Evolutionary conservation across 2,888 invertebrate genomes (phyloP), one percentile per base, ranked within the genome.

Genomic region (Tineola bisselliella): DNA sequence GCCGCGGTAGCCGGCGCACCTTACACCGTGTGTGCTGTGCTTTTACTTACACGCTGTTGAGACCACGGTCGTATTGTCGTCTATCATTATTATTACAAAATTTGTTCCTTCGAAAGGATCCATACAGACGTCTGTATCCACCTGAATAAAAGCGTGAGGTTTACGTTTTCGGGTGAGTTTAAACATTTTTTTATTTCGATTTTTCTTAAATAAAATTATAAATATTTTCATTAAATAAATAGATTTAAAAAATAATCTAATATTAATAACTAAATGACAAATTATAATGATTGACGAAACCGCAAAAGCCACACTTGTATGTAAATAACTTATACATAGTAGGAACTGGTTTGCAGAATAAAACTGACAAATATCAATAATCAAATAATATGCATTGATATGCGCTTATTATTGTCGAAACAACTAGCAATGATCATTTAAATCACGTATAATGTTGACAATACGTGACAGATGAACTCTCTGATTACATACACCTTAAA

Each of bases 1-100:
- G 59, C 63, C 44, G 62, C 66, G 64, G 64, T 63, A 63, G 62
- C 65, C 68, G 63, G 66, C 67, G 64, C 66, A 54, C 54, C 48
- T 48, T 48, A 48, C 48, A 48, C 15, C 48, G 48, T 6, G 54
- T 54, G 54, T 54, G 54, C 54, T 19, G 25, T 12, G 25, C 54
- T 54, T n/a, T 17, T 48, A 38, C 48, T 48, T 8, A 2, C 48
- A 17, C 48, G 48, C 13, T 6, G 48, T 3, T 15, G 48, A 48
- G n/a, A 48, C 17, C 48, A 17, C 48, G 15, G 48, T 17, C 13
- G 17, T 48, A 48, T 15, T 10, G 3, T 48, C 5, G 10, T 15
- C 48, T 10, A 15, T 48, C 5, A 15, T 15, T 3, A 48, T 38
- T 12, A 38, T 38, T n/a, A 38, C 10, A 2, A 38, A 38, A 10